Base-by-base conservation (phyloP, 1,140 invertebrate genomes). In the Pseudomyrmex gracilis region DNA sequence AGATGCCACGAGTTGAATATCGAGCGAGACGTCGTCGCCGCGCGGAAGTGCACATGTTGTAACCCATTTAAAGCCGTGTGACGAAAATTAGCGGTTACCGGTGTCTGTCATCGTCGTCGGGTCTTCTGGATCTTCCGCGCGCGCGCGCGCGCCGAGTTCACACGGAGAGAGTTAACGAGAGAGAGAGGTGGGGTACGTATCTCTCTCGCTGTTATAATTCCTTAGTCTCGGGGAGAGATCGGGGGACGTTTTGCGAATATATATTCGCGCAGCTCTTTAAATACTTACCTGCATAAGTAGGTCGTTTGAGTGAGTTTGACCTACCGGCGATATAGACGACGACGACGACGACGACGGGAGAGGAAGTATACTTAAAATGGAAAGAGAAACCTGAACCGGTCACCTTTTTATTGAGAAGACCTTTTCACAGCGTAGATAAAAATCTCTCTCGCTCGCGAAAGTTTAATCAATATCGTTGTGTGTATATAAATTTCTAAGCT, bases 381-480 rank as follows among this genome's bases (percentile, higher is more conserved):
- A 49, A 34, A 49, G 76, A 78, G 34, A 34, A 5, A 34, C 5
- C 13, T 43, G 22, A 78, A 70, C 53, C 53, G 47, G 55, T 80
- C 76, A 78, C 53, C 55, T 70, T 34, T 34, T 60, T 49, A 60
- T 15, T 15, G 24, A 15, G 13, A 13, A n/a, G 24, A 77, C 76
- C 55, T 80, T 47, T 55, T 3, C 12, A 34, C 34, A 34, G 13
- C 43, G 20, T n/a, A 20, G 67, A 80, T 80, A 80, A 60, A 71
- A 80, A 80, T 80, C 76, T 80, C 13, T 12, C 58, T 47, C 66
- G 58, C 49, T 70, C 22, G 2, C 24, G 17, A n/a, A 60, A 58
- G 66, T 80, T 80, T 71, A 80, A 70, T 60, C 66, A 60, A 70
- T 80, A 80, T 60, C 64, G 76, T 34, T 34, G 34, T 34, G 34